Evolutionary conservation across 2,888 invertebrate genomes (phyloP), one percentile per base, ranked within the genome.

Genomic region (Eutolmus rufibarbis): DNA sequence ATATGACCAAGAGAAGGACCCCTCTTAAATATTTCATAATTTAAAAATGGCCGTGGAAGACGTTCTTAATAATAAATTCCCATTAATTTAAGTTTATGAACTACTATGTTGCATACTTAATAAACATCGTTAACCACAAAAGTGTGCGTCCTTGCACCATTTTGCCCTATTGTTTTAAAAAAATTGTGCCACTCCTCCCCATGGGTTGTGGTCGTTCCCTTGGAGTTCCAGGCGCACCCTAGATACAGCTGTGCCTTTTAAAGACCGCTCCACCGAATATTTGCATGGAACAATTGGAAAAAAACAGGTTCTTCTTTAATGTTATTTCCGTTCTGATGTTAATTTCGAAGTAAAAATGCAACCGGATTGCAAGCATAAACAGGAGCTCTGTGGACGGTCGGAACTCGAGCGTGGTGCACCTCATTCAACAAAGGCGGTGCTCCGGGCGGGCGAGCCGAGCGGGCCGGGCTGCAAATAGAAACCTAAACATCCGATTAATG

Each of bases 401-500:
- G 28, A 66, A 66, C 19, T 66, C 66, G 19, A 28, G 31, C 51
- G 51, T 16, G 79, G 79, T 79, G 12, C 5, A 28, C 79, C 79
- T 46, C 79, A 19, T 23, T 84, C 82, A 84, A 66, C 82, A 66
- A 66, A 84, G 40, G 82, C 82, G 82, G 43, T 84, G 12, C 19
- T 12, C 23, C 8, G 23, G 31, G 19, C 66, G 31, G 23, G 57
- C 82, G 34, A 66, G 4, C 57, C 23, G 19, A 16, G 9, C 66
- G 31, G 19, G 19, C 82, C 34, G 37, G 9, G 23, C 66, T 3
- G 85, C 74, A 85, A 85, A 85, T 85, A 85, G 85, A 43, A 85
- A 74, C 74, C 43, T 37, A 74, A 85, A 74, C 85, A 85, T 74
- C 46, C 85, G 85, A 74, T 85, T 74, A 85, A 85, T 85, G 85